Base-by-base conservation (phyloP, 2,888 invertebrate species). In the Hydriomena furcata region DNA sequence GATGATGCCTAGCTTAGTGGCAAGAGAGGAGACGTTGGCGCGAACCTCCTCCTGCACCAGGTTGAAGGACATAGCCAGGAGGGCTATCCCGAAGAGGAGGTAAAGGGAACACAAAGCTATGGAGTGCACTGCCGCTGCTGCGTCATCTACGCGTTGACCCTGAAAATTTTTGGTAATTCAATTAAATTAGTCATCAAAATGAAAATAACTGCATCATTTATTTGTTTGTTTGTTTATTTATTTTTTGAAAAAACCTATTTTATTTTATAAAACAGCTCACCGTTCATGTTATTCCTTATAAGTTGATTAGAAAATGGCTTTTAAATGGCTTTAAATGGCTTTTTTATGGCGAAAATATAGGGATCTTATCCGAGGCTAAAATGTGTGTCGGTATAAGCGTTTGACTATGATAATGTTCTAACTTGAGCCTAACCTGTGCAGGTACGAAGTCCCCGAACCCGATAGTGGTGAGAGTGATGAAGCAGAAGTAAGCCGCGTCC, bases 61-160 rank as follows among this genome's bases (percentile, higher is more conserved):
- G 91, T 98, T 98, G 85, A 98, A 98, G 68, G 97, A 97, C 98
- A 98, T 99, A 20, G 98, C 98, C 59, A 98, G 87, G 34, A 98
- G 85, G 0, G 98, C 97, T 72, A 98, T 98, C 5, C 98, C 98
- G 79, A 98, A 98, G 31, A 99, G 92, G 57, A 99, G 91, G 86
- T 99, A 99, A 46, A 98, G 87, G 0, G 97, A 97, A 71, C 97
- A 98, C 43, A 98, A 92, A 0, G 97, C 97, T 56, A 98, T 93
- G 1, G 90, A 90, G 68, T 89, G 85, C 34, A 89, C 89, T 0
- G 90, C 89, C 1, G 81, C 84, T 0, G 79, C 78, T 0, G 82
- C 76, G 42, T 80, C 77, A 2, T 74, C 76, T 3, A 61, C 61
- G 17, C 61, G 66, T 55, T 73, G 79, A n/a, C 79, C 79, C 79